Conservation (phyloP, 2,797 vertebrate species). For the Cossypha polioptera region DNA sequence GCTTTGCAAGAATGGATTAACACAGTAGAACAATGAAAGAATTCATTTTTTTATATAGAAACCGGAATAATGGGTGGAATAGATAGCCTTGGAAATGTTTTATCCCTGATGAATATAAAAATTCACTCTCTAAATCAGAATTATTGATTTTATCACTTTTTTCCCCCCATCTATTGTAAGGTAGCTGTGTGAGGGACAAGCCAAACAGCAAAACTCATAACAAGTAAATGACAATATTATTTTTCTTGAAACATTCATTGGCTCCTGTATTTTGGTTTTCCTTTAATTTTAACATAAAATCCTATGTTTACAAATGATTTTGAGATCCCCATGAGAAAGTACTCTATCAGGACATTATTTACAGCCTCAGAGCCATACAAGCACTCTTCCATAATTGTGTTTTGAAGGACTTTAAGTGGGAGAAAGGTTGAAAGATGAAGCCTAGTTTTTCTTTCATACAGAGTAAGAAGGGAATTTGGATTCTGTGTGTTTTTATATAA, state of each 20-base stretch:
- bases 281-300: neutral
- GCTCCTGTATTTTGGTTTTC: neutral
- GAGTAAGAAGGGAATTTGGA: neutral
- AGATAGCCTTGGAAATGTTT: neutral
- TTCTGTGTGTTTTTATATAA: neutral
- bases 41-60: neutral
- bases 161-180: neutral
- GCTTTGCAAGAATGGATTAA: neutral
- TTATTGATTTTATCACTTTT: neutral
- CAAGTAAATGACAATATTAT: neutral
- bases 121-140: neutral
- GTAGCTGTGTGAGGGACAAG: neutral
- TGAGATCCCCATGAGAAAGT: neutral
- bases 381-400: neutral
- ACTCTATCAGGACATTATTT: neutral
- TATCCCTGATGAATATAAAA: neutral
- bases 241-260: neutral
- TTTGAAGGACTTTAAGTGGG: neutral
- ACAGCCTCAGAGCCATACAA: neutral
- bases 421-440: neutral
- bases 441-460: neutral
- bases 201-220: neutral
- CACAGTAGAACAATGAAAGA: neutral
- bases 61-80: neutral
- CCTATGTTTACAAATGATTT: neutral